Evolutionary conservation across 1,140 invertebrate genomes (phyloP).

Genomic region (Camponotus vicinus): DNA sequence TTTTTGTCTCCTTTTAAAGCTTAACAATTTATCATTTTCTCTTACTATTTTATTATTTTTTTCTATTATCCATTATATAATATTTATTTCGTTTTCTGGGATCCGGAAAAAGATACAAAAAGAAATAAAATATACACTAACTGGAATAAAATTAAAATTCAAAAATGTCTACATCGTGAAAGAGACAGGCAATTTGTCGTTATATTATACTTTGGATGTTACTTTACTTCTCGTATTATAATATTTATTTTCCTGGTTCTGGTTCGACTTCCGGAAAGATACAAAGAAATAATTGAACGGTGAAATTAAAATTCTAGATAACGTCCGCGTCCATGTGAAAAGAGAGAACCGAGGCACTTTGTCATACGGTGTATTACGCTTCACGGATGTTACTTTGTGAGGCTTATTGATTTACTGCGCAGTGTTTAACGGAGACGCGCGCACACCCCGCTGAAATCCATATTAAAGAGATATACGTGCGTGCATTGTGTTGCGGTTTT

Average conservation of each 20-base stretch:
- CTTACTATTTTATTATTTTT: no score
- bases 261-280: background rate
- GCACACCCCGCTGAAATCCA: conserved; percentile 58
- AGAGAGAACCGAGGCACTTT: background rate
- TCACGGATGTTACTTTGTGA: conserved; percentile 35
- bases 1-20: background rate
- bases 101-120: background rate
- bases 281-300: background rate
- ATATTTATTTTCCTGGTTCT: conserved; percentile 19
- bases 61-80: background rate
- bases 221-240: background rate
- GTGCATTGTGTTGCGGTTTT: conserved; percentile 67
- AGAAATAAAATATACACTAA: background rate
- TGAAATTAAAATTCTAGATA: conserved; percentile 13
- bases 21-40: background rate
- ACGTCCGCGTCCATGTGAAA: background rate
- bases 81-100: conserved; percentile 9
- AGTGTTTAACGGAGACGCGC: conserved; percentile 8
- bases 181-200: background rate
- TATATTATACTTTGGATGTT: background rate
- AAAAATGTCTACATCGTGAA: background rate
- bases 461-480: conserved; percentile 65
- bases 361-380: conserved; percentile 31
- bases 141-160: conserved; percentile 19
- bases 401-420: conserved; percentile 55